These are phyloP conservation scores for Synergus gifuensis DNA, from an alignment of 2,888 invertebrate genomes.

Conservation along the genomic window DNA sequence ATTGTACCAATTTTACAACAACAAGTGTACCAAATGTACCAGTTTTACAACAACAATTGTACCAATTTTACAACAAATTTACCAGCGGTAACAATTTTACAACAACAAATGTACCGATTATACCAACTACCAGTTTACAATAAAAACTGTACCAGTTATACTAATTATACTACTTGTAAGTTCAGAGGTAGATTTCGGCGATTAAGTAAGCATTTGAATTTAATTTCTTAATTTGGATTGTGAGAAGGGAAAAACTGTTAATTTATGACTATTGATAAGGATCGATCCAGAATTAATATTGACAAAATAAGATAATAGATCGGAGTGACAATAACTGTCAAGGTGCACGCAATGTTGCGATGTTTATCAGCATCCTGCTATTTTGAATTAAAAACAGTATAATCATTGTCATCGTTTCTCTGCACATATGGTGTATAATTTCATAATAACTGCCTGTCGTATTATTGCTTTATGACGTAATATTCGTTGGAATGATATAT, in stretches of 20 bases:
- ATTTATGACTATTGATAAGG: background rate
- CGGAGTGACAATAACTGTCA: background rate
- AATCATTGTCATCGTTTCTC: constrained; percentile 38
- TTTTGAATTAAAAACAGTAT: constrained; percentile 36
- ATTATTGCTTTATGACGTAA: constrained; percentile 34
- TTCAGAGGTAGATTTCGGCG: too few relatives aligned
- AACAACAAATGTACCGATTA: too few relatives aligned
- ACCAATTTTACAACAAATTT: too few relatives aligned
- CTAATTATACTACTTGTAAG: too few relatives aligned
- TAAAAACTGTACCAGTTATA: too few relatives aligned
- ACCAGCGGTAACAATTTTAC: too few relatives aligned
- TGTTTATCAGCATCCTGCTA: constrained; percentile 38
- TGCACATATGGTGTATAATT: constrained; percentile 21
- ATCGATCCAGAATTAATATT: background rate
- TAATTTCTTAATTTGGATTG: background rate
- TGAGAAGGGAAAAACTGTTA: background rate
- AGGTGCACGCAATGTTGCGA: constrained; percentile 30
- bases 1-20: too few relatives aligned
- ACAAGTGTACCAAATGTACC: too few relatives aligned
- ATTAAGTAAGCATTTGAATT: too few relatives aligned
- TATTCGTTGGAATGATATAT: constrained; percentile 36
- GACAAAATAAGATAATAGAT: constrained; percentile 8
- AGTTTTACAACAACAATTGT: too few relatives aligned
- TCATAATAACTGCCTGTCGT: constrained; percentile 35
- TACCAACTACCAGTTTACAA: too few relatives aligned